A percentile compares a stretch with the other conserved stretches of the same genome.
Conservation (phyloP, 92 coral and sea anemone genomes). For the Porites divaricata region DNA sequence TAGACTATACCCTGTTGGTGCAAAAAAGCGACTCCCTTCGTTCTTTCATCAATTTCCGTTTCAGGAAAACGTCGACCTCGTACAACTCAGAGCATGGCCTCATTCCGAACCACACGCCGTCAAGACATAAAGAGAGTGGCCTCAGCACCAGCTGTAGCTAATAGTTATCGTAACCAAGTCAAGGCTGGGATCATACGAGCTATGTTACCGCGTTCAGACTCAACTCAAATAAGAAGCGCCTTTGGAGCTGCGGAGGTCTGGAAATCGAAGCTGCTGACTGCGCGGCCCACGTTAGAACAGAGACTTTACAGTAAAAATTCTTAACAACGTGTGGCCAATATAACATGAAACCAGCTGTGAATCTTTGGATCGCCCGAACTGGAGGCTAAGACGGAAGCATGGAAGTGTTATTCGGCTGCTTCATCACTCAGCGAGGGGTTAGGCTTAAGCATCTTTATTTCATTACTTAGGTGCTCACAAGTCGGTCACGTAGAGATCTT, state of each 20-base stretch:
- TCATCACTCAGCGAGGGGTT: no score
- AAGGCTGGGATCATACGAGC: slow-evolving; percentile 68
- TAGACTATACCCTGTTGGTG: not conserved
- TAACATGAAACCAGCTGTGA: not conserved
- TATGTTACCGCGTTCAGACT: slow-evolving; percentile 61
- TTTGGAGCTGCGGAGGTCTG: slow-evolving; percentile 66
- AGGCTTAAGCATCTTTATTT: no score
- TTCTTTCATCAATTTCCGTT: not conserved
- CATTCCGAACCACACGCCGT: slow-evolving; percentile 56
- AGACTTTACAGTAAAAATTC: slow-evolving; percentile 35
- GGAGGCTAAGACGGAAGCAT: not conserved
- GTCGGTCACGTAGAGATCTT: no score
- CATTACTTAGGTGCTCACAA: no score
- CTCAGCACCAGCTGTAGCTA: slow-evolving; percentile 71
- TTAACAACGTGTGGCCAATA: not conserved
- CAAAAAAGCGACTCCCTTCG: no score
- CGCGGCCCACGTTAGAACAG: slow-evolving; percentile 56
- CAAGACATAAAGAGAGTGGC: slow-evolving; percentile 71
- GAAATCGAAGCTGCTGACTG: slow-evolving; percentile 62
- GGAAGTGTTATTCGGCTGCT: no score
- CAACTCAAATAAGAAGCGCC: slow-evolving; percentile 52
- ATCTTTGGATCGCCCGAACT: not conserved
- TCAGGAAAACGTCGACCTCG: slow-evolving; percentile 87
- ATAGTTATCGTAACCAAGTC: slow-evolving; percentile 79
- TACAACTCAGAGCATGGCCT: slow-evolving; percentile 87